Conservation (phyloP, 2,113 vertebrate species). For the Hippocampus mohnikei region DNA sequence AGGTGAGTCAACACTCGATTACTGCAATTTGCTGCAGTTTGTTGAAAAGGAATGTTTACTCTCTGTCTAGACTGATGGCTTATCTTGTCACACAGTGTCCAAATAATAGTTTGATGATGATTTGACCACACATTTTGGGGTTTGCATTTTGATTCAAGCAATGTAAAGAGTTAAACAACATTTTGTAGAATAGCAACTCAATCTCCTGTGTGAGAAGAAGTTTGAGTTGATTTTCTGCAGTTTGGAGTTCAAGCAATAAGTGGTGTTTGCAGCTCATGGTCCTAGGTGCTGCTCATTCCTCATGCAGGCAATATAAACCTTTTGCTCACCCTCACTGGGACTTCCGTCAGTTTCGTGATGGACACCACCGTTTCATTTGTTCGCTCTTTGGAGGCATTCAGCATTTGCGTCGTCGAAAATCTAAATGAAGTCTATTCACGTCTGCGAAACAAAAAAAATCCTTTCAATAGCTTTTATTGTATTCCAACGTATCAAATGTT, state of each 20-base stretch:
- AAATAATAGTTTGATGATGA: not conserved
- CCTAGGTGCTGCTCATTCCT: conserved; percentile 56
- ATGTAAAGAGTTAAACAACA: not conserved
- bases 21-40: not conserved
- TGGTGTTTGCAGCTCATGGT: conserved; percentile 42
- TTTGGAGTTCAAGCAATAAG: conserved; percentile 44
- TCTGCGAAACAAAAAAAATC: not conserved
- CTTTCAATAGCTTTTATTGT: not conserved
- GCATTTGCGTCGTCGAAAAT: not conserved
- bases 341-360: not conserved
- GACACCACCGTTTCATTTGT: not conserved
- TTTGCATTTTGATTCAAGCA: not conserved
- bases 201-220: conserved; percentile 22
- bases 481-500: not conserved
- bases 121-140: not conserved
- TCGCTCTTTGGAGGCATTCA: not conserved
- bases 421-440: too few relatives aligned
- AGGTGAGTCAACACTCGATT: not conserved
- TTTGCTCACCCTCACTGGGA: not conserved
- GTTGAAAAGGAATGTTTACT: not conserved
- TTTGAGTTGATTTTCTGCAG: too few relatives aligned
- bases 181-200: too few relatives aligned
- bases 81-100: not conserved
- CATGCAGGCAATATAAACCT: conserved; percentile 22
- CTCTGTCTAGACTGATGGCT: not conserved